Conservation (phyloP, 2,888 invertebrate species). For the Lasioglossum lativentre region DNA sequence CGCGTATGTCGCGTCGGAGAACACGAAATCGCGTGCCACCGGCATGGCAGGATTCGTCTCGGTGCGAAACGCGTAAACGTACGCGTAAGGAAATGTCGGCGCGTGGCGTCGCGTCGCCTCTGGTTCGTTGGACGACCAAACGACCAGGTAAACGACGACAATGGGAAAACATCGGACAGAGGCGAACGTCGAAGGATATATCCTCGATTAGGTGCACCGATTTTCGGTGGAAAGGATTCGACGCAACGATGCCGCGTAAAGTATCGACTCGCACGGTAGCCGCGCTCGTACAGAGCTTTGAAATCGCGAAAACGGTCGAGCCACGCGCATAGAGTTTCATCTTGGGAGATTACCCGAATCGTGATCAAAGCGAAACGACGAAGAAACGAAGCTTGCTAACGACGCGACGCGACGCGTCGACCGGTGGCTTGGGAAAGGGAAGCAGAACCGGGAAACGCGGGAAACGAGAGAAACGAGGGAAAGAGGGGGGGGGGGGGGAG, state of each 20-base stretch:
- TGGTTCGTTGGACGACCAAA: too few relatives aligned
- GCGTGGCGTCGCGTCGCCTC: too few relatives aligned
- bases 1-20: background rate
- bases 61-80: background rate
- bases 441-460: slow-evolving; percentile 20
- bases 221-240: background rate
- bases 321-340: slow-evolving; percentile 57
- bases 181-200: background rate
- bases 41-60: background rate
- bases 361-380: slow-evolving; percentile 63
- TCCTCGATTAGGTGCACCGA: background rate
- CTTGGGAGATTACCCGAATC: slow-evolving; percentile 64
- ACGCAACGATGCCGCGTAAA: background rate
- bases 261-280: background rate
- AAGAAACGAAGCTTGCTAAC: slow-evolving; percentile 56
- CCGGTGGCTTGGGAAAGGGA: slow-evolving; percentile 19
- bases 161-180: background rate
- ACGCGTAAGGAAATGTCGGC: too few relatives aligned
- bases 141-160: too few relatives aligned
- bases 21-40: background rate
- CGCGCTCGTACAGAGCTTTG: slow-evolving; percentile 11
- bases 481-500: slow-evolving; percentile 16
- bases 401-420: slow-evolving; percentile 13
- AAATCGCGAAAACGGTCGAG: slow-evolving; percentile 40
- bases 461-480: slow-evolving; percentile 26